Evolutionary conservation across 2,888 invertebrate genomes (phyloP).

Genomic region (Brenthis ino): DNA sequence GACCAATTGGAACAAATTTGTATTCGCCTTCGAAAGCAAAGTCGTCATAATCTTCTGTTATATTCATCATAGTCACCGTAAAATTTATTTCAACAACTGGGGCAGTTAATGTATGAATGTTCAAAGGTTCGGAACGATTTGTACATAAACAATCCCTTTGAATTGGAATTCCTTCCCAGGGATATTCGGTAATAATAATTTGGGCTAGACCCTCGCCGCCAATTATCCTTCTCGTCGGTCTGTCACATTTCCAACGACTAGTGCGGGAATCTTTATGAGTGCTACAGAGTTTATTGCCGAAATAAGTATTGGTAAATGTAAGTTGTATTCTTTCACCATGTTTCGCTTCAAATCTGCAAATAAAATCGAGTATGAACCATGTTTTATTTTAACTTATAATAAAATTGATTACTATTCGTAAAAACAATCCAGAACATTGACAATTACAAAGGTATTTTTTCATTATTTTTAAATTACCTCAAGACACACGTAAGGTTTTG

Average conservation of each 20-base stretch:
- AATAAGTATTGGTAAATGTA: conserved; percentile 86
- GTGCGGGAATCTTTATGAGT: conserved; percentile 86
- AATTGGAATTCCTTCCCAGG: conserved; percentile 86
- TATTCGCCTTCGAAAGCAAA: conserved; percentile 90
- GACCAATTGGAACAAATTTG: conserved; percentile 83
- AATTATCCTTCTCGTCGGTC: conserved; percentile 70
- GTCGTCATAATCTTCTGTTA: conserved; percentile 90
- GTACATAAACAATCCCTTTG: conserved; percentile 89
- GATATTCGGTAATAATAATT: conserved; percentile 86
- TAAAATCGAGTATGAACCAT: conserved; percentile 12
- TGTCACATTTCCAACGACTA: conserved; percentile 87
- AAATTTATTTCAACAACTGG: conserved; percentile 88
- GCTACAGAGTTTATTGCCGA: conserved; percentile 86
- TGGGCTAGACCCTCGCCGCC: conserved; percentile 82
- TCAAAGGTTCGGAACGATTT: conserved; percentile 85
- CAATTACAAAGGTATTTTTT: no score
- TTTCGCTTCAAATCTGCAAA: conserved; percentile 85
- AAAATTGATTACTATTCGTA: no score
- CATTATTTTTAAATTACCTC: conserved; percentile 60
- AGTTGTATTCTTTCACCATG: conserved; percentile 86
- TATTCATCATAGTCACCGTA: conserved; percentile 89
- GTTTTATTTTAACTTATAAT: no score
- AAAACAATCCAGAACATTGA: no score
- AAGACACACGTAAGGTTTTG: conserved; percentile 88
- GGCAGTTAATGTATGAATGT: conserved; percentile 86